Evolutionary conservation across 2,113 vertebrate genomes (phyloP).

Genomic region (Talpa occidentalis): DNA sequence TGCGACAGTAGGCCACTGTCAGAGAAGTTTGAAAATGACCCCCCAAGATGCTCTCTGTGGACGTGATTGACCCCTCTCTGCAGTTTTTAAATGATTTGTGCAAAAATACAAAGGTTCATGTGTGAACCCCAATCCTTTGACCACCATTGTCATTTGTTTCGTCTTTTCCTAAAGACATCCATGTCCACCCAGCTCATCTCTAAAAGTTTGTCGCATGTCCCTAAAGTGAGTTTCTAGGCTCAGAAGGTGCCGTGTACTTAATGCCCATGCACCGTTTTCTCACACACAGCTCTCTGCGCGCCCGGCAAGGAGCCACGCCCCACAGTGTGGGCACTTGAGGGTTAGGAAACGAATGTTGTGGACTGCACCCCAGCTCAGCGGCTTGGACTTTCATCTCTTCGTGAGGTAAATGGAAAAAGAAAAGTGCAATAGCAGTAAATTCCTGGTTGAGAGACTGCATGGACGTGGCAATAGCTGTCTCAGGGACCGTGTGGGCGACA

Average conservation of each 20-base stretch:
- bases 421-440: not conserved
- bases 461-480: not conserved
- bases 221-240: not conserved
- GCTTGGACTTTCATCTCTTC: not conserved
- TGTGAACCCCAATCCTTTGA: not conserved
- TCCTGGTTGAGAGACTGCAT: not conserved
- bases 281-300: not conserved
- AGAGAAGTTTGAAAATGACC: not conserved
- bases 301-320: not conserved
- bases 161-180: not conserved
- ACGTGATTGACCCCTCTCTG: not conserved
- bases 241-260: not conserved
- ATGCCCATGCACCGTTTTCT: not conserved
- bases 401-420: not conserved
- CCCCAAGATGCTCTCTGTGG: not conserved
- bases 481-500: not conserved
- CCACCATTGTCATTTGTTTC: not conserved
- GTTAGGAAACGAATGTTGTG: not conserved
- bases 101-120: not conserved
- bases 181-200: not conserved
- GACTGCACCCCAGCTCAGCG: not conserved
- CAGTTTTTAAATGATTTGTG: not conserved
- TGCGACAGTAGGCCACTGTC: not conserved
- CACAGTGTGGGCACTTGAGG: not conserved
- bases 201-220: not conserved